A percentile compares a stretch with the other conserved stretches of the same genome.
Evolutionary conservation across 2,797 vertebrate species (phyloP).

Genomic region (Morelia viridis): DNA sequence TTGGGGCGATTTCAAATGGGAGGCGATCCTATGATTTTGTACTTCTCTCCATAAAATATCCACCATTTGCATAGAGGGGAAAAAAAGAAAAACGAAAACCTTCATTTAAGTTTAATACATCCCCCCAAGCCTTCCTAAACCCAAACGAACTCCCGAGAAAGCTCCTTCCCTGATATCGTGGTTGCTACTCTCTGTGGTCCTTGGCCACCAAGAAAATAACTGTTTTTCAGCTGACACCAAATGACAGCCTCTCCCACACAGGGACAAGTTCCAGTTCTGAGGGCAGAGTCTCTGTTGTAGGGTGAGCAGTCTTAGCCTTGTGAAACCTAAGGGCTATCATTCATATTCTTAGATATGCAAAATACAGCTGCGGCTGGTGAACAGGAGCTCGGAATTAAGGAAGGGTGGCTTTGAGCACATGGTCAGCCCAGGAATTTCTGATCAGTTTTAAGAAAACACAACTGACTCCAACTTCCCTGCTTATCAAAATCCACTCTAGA

Average conservation of each 20-base stretch:
- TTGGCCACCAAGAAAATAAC: background rate
- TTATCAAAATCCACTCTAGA: background rate
- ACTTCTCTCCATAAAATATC: background rate
- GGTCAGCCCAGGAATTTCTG: background rate
- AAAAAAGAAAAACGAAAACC: background rate
- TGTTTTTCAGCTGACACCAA: background rate
- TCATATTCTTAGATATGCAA: background rate
- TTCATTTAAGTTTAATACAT: background rate
- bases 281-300: background rate
- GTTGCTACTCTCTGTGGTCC: background rate
- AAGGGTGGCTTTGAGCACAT: background rate
- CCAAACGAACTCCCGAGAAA: background rate
- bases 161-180: background rate
- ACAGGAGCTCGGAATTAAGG: background rate
- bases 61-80: background rate
- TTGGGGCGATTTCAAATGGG: background rate
- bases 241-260: background rate
- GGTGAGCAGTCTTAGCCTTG: background rate
- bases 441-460: background rate
- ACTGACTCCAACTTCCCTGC: background rate
- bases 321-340: background rate
- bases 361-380: background rate
- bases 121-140: background rate
- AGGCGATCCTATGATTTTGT: background rate
- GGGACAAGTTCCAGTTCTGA: background rate